phyloP scores from a whole-genome alignment of 2,797 vertebrate genomes.

The Danio kyathit region DNA sequence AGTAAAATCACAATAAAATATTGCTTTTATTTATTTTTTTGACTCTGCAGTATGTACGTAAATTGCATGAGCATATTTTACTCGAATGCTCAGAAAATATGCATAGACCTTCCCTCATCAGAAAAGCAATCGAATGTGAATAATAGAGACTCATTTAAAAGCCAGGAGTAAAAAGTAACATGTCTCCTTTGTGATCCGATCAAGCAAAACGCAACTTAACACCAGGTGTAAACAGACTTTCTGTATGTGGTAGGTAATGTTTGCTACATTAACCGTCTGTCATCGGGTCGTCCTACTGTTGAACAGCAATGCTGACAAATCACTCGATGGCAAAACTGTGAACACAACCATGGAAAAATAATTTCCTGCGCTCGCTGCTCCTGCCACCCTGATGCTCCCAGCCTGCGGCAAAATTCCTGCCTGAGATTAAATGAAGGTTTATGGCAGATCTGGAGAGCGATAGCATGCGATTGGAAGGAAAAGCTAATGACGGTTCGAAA shows the following conservation, averaged over 20 bases:
- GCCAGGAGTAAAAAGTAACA: too few relatives aligned
- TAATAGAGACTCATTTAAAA: too few relatives aligned
- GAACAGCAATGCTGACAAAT: conserved; percentile 48
- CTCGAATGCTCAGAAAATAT: too few relatives aligned
- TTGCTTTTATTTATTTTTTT: too few relatives aligned
- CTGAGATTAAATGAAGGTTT: conserved; percentile 33
- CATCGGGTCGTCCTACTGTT: conserved; percentile 27
- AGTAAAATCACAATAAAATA: too few relatives aligned
- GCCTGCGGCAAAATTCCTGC: conserved; percentile 36
- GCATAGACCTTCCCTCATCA: too few relatives aligned
- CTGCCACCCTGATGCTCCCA: conserved; percentile 25
- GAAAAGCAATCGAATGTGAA: too few relatives aligned
- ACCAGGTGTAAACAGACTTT: not conserved
- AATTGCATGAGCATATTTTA: too few relatives aligned
- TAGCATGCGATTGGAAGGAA: not conserved
- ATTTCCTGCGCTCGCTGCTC: conserved; percentile 18
- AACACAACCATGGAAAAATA: conserved; percentile 54
- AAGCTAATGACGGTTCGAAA: conserved; percentile 1
- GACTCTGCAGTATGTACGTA: too few relatives aligned
- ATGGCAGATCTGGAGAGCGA: not conserved
- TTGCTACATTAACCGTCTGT: conserved; percentile 36
- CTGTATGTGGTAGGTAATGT: conserved; percentile 30
- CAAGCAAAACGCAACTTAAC: too few relatives aligned
- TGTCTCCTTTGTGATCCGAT: too few relatives aligned
- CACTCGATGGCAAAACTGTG: conserved; percentile 64